Base-by-base conservation (phyloP, 2,797 vertebrate genomes). In the Mionectes olivaceus region DNA sequence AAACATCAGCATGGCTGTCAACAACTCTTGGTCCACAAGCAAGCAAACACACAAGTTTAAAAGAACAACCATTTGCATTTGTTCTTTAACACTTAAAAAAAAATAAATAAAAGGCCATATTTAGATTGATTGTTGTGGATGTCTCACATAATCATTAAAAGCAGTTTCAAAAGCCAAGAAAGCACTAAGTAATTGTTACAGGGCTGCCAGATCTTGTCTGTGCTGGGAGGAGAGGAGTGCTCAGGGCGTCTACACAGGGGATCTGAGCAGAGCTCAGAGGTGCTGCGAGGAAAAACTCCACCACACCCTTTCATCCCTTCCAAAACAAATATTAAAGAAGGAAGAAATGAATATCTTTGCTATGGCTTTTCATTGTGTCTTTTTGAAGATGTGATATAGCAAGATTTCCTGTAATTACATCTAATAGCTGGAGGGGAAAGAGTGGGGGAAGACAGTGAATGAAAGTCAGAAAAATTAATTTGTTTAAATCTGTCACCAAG, bases 361-460 rank as follows among this genome's bases (percentile, higher is more conserved):
- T 79, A 3, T 87, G 79, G 92, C 92, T 90, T 94, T 95, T 63
- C 92, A 30, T 24, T 92, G 79, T 67, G 89, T 63, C 92, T 81
- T 86, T 96, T 90, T 96, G 95, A 94, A 96, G 94, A 95, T 91
- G 87, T 59, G 83, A 95, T 82, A 70, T 37, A 49, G 4, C 44
- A 65, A 94, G 87, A 56, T 92, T 96, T 97, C 95, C 95, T 97
- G 95, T 90, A 94, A 96, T 96, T 93, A 95, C 92, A 67, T 13
- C 77, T 55, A 90, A 96, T 88, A 74, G 96, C 92, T 90, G 14
- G 87, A 90, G 91, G 94, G 93, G 65, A 65, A 87, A 81, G 44
- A 47, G 28, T 35, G 41, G 57, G 89, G 61, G 30, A 89, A 93
- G 87, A 32, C 78, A 41, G 85, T 2, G 0, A 93, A 94, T 35